Percentiles rank a stretch among this genome's conserved stretches.
Conservation (phyloP, 2,888 invertebrate genomes). For the Mongoloraphidia duomilia region DNA sequence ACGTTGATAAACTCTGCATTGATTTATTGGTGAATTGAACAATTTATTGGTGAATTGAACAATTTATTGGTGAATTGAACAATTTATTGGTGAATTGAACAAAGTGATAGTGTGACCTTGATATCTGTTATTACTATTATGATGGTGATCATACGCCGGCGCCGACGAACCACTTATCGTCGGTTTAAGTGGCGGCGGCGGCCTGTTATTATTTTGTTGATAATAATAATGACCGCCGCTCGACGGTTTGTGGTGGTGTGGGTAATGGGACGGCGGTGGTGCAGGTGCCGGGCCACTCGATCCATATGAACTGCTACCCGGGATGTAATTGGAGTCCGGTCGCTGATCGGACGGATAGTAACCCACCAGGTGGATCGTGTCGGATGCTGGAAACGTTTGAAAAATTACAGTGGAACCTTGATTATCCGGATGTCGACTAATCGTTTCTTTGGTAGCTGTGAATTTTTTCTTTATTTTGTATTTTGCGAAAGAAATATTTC, state of each 20-base stretch:
- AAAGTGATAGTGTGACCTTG: background rate
- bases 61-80: too few relatives aligned
- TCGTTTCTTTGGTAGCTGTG: too few relatives aligned
- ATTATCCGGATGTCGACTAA: too few relatives aligned
- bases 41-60: too few relatives aligned
- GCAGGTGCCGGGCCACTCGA: too few relatives aligned
- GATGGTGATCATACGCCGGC: background rate
- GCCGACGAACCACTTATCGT: background rate
- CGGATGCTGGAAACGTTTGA: conserved; percentile 15
- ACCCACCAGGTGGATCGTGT: conserved; percentile 30
- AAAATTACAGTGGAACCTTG: too few relatives aligned
- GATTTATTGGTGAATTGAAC: too few relatives aligned
- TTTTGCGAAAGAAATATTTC: too few relatives aligned
- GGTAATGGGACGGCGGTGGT: background rate
- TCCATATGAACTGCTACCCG: background rate
- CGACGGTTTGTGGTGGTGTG: conserved; percentile 4
- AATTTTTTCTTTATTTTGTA: too few relatives aligned
- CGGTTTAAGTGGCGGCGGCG: background rate
- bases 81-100: too few relatives aligned
- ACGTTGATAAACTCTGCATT: too few relatives aligned
- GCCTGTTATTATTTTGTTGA: background rate
- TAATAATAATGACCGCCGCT: background rate
- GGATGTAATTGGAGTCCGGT: conserved; percentile 18
- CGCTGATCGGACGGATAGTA: conserved; percentile 25
- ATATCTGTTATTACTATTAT: background rate